Percentiles rank a stretch among this genome's conserved stretches.
These are phyloP conservation scores for Alcedo quadribrachys DNA, from an alignment of 2,797 vertebrate species.

Conservation along the genomic window DNA sequence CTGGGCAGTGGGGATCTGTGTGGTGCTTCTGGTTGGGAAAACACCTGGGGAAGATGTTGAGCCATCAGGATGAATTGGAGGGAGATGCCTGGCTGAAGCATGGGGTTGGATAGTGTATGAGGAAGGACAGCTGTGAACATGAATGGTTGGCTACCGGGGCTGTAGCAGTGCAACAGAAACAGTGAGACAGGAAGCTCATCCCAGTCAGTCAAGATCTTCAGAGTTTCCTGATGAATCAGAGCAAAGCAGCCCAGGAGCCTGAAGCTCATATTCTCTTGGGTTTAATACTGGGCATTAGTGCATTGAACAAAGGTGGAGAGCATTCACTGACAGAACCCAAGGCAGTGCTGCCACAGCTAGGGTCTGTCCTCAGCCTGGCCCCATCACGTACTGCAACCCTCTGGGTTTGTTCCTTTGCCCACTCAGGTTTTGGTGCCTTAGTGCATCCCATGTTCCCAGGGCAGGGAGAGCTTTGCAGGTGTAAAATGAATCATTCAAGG, in stretches of 20 bases:
- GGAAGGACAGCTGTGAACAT: background rate
- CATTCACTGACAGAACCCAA: background rate
- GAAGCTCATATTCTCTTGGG: background rate
- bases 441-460: background rate
- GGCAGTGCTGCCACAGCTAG: accelerated
- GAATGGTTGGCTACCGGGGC: background rate
- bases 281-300: background rate
- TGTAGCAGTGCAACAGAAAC: background rate
- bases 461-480: background rate
- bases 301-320: background rate
- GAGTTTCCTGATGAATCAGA: background rate
- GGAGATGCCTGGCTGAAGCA: background rate
- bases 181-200: background rate
- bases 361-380: background rate
- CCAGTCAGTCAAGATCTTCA: background rate
- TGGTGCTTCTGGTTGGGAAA: background rate
- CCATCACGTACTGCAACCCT: background rate
- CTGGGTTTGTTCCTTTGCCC: background rate
- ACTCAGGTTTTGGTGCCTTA: background rate
- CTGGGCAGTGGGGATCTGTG: background rate
- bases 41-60: background rate
- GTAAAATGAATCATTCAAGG: background rate
- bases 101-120: background rate
- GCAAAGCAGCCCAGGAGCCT: background rate
- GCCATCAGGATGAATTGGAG: background rate